These are phyloP conservation scores for Melanaphis sacchari DNA, from an alignment of 1,140 invertebrate species.

Conservation along the genomic window DNA sequence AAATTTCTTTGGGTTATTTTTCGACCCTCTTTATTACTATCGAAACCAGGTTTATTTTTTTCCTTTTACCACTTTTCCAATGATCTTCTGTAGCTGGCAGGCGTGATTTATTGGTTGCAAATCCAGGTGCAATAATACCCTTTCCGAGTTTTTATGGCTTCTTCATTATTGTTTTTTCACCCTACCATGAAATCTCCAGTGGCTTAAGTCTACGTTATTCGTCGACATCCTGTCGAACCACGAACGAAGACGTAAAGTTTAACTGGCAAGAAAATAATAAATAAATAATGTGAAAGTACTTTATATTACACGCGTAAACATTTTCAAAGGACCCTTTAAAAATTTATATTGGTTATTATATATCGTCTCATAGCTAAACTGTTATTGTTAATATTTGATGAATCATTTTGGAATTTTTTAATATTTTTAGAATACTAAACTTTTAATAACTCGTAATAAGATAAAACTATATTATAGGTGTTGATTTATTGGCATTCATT, in stretches of 20 bases:
- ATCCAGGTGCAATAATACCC: constrained; percentile 55
- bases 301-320: neutral
- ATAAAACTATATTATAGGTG: too few relatives aligned
- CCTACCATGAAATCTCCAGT: constrained; percentile 17
- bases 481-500: too few relatives aligned
- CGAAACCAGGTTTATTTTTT: constrained; percentile 52
- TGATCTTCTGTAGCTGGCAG: constrained; percentile 34
- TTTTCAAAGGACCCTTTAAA: neutral
- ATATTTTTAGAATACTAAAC: neutral
- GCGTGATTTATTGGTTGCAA: constrained; percentile 51
- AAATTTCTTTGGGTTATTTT: constrained; percentile 32
- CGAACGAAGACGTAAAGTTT: neutral
- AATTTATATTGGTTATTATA: neutral
- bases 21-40: constrained; percentile 55
- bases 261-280: neutral
- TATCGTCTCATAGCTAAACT: neutral
- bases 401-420: neutral
- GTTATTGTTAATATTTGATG: neutral
- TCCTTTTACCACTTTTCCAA: neutral
- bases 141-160: constrained; percentile 45
- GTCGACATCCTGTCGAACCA: neutral
- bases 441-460: too few relatives aligned
- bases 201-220: constrained; percentile 35
- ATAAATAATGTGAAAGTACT: neutral
- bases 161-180: constrained; percentile 54